Conservation (phyloP, 2,797 vertebrate genomes). For the Hippopotamyrus pictus region DNA sequence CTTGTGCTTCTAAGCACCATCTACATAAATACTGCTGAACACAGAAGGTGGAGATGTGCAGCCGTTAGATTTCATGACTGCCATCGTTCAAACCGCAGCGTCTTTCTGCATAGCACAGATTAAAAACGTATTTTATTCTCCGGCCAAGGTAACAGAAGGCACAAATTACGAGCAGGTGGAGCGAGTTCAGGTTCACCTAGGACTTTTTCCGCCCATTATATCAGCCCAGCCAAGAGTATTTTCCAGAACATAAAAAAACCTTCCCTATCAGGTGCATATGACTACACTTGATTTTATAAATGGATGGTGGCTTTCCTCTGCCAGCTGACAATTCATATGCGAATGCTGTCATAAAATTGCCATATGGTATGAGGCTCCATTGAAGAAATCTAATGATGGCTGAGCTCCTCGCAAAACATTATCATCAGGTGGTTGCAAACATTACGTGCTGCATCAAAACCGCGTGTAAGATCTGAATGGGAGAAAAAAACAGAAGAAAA, state of each 20-base stretch:
- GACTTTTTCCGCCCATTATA: background rate
- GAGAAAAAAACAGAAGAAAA: background rate
- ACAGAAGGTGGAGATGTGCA: background rate
- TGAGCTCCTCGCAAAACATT: background rate
- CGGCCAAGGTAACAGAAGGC: background rate
- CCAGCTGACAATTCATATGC: slow-evolving; percentile 1
- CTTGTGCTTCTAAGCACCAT: background rate
- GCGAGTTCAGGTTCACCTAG: background rate
- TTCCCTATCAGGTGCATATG: background rate
- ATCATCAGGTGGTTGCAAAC: background rate
- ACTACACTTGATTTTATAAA: slow-evolving; percentile 16
- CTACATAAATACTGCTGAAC: background rate
- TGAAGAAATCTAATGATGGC: background rate
- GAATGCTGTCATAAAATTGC: background rate
- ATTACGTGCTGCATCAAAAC: background rate
- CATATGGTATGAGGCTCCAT: slow-evolving; percentile 9
- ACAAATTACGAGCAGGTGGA: background rate
- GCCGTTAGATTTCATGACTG: background rate
- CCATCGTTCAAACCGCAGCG: background rate
- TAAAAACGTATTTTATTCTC: background rate
- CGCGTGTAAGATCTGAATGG: background rate
- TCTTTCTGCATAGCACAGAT: background rate
- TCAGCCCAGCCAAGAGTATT: background rate
- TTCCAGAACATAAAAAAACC: background rate
- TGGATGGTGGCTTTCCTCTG: background rate